Evolutionary conservation across 1,140 invertebrate species (phyloP).

Genomic region (Bilobella aurantiaca): DNA sequence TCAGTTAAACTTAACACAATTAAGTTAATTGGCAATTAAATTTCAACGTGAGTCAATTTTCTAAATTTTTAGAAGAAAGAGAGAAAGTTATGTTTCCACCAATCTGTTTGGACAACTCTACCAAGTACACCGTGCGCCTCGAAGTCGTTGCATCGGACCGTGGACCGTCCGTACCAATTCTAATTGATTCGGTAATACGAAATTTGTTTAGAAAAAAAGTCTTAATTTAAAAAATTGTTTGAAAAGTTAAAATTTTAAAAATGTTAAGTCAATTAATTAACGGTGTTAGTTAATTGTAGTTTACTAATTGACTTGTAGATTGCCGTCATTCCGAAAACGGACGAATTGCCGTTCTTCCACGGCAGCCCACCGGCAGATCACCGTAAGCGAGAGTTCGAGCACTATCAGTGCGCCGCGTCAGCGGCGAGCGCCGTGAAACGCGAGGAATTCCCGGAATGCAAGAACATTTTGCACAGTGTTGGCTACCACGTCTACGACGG

Average conservation of each 20-base stretch:
- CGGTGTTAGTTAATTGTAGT: too few species aligned
- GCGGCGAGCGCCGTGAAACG: constrained; percentile 54
- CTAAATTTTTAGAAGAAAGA: constrained; percentile 47
- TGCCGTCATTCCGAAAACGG: constrained; percentile 67
- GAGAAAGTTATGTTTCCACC: constrained; percentile 61
- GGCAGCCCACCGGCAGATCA: constrained; percentile 48
- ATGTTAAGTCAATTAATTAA: background rate
- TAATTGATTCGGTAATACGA: constrained; percentile 77
- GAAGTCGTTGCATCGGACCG: constrained; percentile 56
- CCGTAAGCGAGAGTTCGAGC: constrained; percentile 62
- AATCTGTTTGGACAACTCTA: constrained; percentile 78
- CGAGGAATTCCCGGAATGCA: constrained; percentile 59
- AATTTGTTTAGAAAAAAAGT: background rate
- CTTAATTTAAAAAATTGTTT: constrained; percentile 11
- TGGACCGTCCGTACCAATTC: constrained; percentile 60
- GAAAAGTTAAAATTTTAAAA: constrained; percentile 2
- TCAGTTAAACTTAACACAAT: too few species aligned
- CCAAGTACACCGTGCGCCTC: constrained; percentile 73
- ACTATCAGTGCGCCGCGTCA: constrained; percentile 63
- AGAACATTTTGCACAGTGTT: constrained; percentile 65
- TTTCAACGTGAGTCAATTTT: too few species aligned
- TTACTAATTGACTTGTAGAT: too few species aligned
- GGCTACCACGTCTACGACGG: constrained; percentile 69
- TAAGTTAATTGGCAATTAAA: too few species aligned
- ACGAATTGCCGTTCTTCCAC: constrained; percentile 72